phyloP scores from a whole-genome alignment of 2,113 vertebrate genomes.

The Zosterops borbonicus region DNA sequence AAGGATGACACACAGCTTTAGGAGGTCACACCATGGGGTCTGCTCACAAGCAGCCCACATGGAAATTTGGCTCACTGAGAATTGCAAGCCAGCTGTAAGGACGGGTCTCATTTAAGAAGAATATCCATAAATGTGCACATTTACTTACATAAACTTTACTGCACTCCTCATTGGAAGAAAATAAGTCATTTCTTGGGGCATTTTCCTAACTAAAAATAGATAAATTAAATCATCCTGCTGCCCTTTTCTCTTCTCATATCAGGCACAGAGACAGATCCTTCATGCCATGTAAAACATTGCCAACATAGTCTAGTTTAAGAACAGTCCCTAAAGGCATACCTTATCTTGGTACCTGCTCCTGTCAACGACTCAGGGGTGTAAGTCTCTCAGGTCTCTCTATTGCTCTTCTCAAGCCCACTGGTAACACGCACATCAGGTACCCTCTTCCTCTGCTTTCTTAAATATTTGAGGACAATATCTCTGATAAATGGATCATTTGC shows the following conservation, averaged over 20 bases:
- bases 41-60: rapidly evolving
- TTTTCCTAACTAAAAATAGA: not conserved
- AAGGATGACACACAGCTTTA: not conserved
- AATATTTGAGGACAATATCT: not conserved
- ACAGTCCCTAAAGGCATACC: not conserved
- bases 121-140: not conserved
- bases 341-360: not conserved
- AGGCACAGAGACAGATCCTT: not conserved
- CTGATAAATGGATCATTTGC: not conserved
- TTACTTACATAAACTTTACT: not conserved
- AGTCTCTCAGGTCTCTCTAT: not conserved
- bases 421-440: not conserved
- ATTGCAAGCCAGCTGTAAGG: rapidly evolving
- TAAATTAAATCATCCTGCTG: not conserved
- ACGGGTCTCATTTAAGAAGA: not conserved
- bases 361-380: rapidly evolving
- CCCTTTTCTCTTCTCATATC: not conserved
- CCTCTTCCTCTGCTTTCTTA: not conserved
- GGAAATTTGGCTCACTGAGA: not conserved
- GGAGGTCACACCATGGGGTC: not conserved
- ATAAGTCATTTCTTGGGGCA: not conserved
- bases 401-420: not conserved
- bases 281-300: not conserved
- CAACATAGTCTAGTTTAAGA: not conserved
- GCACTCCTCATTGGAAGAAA: not conserved